Conservation (phyloP, 2,888 invertebrate species). For the Blastobasis adustella region DNA sequence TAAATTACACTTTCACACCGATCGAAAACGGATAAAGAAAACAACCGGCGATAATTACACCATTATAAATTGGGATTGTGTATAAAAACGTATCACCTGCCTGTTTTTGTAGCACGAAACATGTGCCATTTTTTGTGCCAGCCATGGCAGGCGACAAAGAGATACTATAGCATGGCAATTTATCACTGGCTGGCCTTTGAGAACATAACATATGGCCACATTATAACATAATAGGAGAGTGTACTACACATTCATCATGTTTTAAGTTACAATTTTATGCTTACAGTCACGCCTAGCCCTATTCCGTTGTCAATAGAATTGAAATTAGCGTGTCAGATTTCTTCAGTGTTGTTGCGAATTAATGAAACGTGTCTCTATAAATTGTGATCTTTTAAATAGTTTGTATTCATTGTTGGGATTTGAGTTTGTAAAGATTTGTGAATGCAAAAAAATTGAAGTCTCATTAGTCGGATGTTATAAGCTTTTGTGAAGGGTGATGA, state of each 20-base stretch:
- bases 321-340: not conserved
- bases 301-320: constrained; percentile 9
- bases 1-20: constrained; percentile 15
- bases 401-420: constrained; percentile 31
- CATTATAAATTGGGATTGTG: constrained; percentile 35
- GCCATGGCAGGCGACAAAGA: constrained; percentile 28
- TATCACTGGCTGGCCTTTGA: constrained; percentile 58
- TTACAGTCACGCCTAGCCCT: constrained; percentile 8
- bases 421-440: constrained; percentile 32
- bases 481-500: constrained; percentile 7
- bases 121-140: constrained; percentile 17
- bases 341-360: not conserved
- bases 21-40: constrained; percentile 24
- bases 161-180: constrained; percentile 45
- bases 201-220: constrained; percentile 66
- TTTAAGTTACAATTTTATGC: constrained; percentile 26
- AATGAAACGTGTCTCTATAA: constrained; percentile 38
- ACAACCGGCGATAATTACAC: constrained; percentile 19
- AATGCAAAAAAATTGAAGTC: constrained; percentile 24
- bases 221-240: constrained; percentile 66
- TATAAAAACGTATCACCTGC: constrained; percentile 38
- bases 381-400: constrained; percentile 37
- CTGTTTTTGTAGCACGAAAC: constrained; percentile 30
- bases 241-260: constrained; percentile 58
- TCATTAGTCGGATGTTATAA: constrained; percentile 26